Base-by-base conservation (phyloP, 1,140 invertebrate genomes). In the Pachypsylla venusta region DNA sequence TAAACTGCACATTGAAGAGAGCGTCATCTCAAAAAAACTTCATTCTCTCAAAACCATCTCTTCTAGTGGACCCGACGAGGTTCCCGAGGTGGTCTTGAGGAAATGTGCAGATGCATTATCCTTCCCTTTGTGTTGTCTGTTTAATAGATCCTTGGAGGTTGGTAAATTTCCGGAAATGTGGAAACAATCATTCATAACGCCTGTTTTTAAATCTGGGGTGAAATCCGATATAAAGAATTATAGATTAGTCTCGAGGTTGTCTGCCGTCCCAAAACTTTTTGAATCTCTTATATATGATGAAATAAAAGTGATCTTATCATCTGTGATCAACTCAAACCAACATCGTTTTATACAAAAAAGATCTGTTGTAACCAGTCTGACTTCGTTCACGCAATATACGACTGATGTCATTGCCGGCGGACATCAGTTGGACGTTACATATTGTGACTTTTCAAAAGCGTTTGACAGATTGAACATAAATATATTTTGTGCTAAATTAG, bases 181-280 rank as follows among this genome's bases (percentile, higher is more conserved):
- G 65, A 62, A 63, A 40, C 58, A 16, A 26, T 25, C 30, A 22
- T 58, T 57, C 30, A 24, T 64, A 14, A 48, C 54, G 19, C 61
- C 61, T 1, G 60, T 64, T 19, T 56, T 20, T 54, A 65, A 65
- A 57, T 20, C 22, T 2, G 62, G 62, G 0, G 24, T 58, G 27
- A 55, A 13, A 25, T 24, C 39, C 14, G 56, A 60, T 57, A 26
- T 63, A 22, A 40, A 39, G 27, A 64, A 65, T 30, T 63, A 65
- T 58, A 35, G 64, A 25, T 62, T 60, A 3, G 64, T 65, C 24
- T 59, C 62, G 0, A 60, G 57, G 13, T 25, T 64, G 12, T 62
- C 58, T 42, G 16, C 48, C 1, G 60, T 64, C 14, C 59, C 59
- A 1, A 65, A 65, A 64, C 10, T 65, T 2, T 60, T 60, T 24